A percentile compares a stretch with the other conserved stretches of the same genome.
Evolutionary conservation across 37 sponge, comb jelly and placozoan species (phyloP).

Genomic region (Trichoplax adhaerens): DNA sequence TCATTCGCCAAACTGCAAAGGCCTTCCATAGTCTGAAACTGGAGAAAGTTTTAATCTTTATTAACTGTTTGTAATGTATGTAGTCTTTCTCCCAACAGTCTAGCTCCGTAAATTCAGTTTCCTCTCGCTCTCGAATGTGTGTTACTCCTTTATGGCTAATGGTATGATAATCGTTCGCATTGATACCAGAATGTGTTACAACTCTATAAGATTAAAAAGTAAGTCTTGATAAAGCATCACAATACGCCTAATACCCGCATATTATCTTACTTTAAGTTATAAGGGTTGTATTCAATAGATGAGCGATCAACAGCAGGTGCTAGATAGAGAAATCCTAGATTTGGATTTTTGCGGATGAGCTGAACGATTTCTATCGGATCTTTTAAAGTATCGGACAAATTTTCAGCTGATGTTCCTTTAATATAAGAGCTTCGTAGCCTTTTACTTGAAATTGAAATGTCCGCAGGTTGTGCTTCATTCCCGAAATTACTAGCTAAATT

Average conservation of each 20-base stretch:
- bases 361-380: slow-evolving; percentile 72
- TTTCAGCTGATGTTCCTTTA: too few species aligned
- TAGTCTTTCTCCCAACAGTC: slow-evolving; percentile 75
- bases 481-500: too few species aligned
- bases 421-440: too few species aligned
- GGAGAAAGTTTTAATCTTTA: slow-evolving; percentile 80
- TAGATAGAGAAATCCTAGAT: slow-evolving; percentile 85
- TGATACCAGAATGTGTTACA: slow-evolving; percentile 53
- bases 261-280: slow-evolving; percentile 49
- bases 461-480: too few species aligned
- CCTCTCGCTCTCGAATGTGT: slow-evolving; percentile 42
- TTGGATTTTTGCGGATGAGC: slow-evolving; percentile 51
- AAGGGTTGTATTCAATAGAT: slow-evolving; percentile 71
- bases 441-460: too few species aligned
- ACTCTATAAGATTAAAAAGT: slow-evolving; percentile 21
- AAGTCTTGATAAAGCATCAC: too few species aligned
- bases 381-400: not conserved
- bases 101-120: slow-evolving; percentile 66
- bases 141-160: slow-evolving; percentile 78
- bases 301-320: slow-evolving; percentile 37
- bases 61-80: slow-evolving; percentile 55
- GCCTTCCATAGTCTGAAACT: slow-evolving; percentile 88
- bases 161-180: slow-evolving; percentile 68
- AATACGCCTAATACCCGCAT: too few species aligned
- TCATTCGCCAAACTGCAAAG: slow-evolving; percentile 78